These are phyloP conservation scores for Anguilla pacifica DNA, from an alignment of 2,797 vertebrate species.

Conservation along the genomic window DNA sequence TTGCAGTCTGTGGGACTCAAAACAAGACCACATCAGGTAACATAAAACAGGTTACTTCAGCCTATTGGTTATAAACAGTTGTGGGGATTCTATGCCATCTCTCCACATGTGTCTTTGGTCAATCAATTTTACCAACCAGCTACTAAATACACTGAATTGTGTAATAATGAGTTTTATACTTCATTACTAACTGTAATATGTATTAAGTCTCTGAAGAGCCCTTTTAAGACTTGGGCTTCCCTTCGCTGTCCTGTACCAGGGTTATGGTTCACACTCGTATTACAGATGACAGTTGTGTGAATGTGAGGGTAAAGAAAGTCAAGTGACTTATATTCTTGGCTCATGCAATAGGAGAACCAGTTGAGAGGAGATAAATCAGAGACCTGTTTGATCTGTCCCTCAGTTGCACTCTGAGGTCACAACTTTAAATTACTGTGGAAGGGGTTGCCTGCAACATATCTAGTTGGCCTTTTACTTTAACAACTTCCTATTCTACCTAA, in stretches of 20 bases:
- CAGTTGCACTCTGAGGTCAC: neutral
- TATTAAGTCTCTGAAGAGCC: conserved; percentile 9
- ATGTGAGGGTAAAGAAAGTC: conserved; percentile 8
- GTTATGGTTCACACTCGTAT: conserved; percentile 10
- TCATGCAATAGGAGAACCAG: neutral
- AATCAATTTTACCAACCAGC: neutral
- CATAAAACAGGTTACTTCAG: conserved; percentile 8
- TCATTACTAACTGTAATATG: neutral
- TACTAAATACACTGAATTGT: conserved; percentile 4
- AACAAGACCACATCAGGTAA: conserved; percentile 39
- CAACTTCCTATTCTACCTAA: neutral
- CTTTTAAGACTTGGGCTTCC: neutral
- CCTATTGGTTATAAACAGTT: conserved; percentile 17
- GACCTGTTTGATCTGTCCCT: conserved; percentile 1
- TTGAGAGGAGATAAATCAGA: neutral
- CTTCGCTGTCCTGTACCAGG: neutral
- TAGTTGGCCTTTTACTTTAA: neutral
- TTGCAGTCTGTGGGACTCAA: conserved; percentile 43
- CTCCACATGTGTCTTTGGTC: neutral
- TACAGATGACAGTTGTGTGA: conserved; percentile 14
- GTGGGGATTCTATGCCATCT: neutral
- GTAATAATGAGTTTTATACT: neutral
- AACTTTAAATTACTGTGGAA: conserved; percentile 5
- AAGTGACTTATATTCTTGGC: conserved; percentile 8
- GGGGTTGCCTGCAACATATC: neutral